Conservation (phyloP, 2,113 vertebrate genomes). For the Menura novaehollandiae region DNA sequence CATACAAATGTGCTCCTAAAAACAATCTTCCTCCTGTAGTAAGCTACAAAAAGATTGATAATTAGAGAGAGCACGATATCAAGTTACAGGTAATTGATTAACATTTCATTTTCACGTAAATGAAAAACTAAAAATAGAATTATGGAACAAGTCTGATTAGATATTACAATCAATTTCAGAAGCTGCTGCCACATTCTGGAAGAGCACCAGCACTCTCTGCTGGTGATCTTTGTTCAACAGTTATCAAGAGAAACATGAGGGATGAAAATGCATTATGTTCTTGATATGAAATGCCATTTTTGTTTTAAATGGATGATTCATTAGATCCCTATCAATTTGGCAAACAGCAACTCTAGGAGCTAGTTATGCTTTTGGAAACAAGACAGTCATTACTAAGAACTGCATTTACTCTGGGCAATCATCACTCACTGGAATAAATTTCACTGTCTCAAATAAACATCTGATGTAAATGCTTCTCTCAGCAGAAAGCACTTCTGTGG, state of each 20-base stretch:
- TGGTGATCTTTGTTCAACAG: neutral
- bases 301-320: neutral
- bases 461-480: neutral
- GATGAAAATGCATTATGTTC: neutral
- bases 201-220: constrained; percentile 54
- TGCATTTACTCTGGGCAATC: neutral
- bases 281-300: neutral
- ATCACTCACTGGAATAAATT: neutral
- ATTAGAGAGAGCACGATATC: neutral
- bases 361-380: neutral
- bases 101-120: constrained; percentile 3
- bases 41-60: neutral
- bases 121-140: constrained; percentile 7
- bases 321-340: neutral
- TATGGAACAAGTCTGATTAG: neutral
- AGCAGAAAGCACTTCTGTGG: neutral
- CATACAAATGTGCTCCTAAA: neutral
- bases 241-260: neutral
- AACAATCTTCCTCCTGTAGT: neutral
- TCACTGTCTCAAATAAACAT: neutral
- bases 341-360: neutral
- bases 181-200: neutral
- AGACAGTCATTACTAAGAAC: neutral
- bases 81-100: neutral
- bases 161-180: neutral